Evolutionary conservation across 53 echinoderm and acorn worm genomes (phyloP).

Genomic region (Holothuria scabra): DNA sequence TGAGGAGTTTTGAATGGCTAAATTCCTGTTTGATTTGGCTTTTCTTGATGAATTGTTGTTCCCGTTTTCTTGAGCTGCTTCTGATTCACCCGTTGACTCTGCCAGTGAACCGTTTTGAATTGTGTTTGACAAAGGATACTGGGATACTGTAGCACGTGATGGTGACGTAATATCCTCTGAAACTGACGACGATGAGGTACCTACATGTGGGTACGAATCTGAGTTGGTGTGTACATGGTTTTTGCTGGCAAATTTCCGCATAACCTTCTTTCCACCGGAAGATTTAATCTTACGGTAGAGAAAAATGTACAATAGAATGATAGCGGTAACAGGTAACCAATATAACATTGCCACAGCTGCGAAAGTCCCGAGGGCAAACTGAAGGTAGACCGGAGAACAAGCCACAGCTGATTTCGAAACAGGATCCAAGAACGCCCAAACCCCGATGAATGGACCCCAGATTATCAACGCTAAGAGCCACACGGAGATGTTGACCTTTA

Average conservation of each 20-base stretch:
- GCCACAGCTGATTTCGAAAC: not conserved
- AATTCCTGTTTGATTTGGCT: too few relatives aligned
- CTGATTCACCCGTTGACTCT: too few relatives aligned
- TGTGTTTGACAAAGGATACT: too few relatives aligned
- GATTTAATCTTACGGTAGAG: not conserved
- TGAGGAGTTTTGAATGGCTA: too few relatives aligned
- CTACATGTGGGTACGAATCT: too few relatives aligned
- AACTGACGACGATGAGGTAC: too few relatives aligned
- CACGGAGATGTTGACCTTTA: not conserved
- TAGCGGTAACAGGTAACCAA: not conserved
- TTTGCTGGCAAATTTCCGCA: not conserved
- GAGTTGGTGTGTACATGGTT: too few relatives aligned
- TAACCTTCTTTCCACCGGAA: not conserved
- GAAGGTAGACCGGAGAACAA: slow-evolving; percentile 12
- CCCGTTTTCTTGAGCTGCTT: too few relatives aligned
- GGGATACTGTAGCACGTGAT: too few relatives aligned
- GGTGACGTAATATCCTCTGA: too few relatives aligned
- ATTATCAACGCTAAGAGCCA: not conserved
- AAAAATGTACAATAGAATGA: not conserved
- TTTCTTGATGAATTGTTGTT: too few relatives aligned
- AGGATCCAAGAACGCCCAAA: slow-evolving; percentile 16
- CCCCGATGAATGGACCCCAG: slow-evolving; percentile 7
- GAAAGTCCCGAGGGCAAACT: not conserved
- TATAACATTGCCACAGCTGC: not conserved
- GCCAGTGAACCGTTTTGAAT: too few relatives aligned